Evolutionary conservation across 2,113 vertebrate genomes (phyloP), one percentile per base, ranked within the genome.

Genomic region (Silurus asotus): DNA sequence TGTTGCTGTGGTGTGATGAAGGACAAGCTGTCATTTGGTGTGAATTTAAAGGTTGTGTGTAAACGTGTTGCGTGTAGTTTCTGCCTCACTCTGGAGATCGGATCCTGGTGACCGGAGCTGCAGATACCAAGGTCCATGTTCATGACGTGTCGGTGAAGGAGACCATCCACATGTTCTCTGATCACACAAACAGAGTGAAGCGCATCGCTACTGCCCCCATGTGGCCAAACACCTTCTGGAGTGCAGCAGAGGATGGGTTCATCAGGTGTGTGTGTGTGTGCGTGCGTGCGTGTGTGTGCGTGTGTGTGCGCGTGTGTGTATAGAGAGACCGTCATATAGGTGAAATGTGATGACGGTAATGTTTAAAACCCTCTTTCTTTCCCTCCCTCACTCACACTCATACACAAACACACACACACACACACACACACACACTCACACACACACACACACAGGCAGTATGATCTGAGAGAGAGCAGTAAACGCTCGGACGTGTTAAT

Each of bases 181-280:
- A 99, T 88, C 98, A 99, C 87, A 99, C 98, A 37, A 99, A 99
- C 92, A 93, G 98, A 20, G 98, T 99, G 37, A 99, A 99, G 88
- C 93, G 98, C 59, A 99, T 99, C 1, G 98, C 98, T 89, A 99
- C 98, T 0, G 98, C 98, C 0, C 97, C 98, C 87, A 97, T 99
- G 97, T 99, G 97, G 98, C 98, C 98, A 61, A 98, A 98, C 94
- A 99, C 97, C 2, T 99, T 99, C 94, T 99, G 98, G 98, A 99
- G 98, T 13, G 98, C 98, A 5, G 98, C 97, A 0, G 98, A 99
- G 87, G 98, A 99, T 0, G 98, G 98, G 28, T 94, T 98, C 17
- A 97, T 99, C 92, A 96, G 98, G 98, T 49, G 23, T 17, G 20
- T 75, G 72, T 14, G 74, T 55, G 72, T 51, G 72, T 53, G 45